Percentiles rank a stretch among this genome's conserved stretches.
These are phyloP conservation scores for Valencia hispanica DNA, from an alignment of 2,797 vertebrate genomes.

Conservation along the genomic window DNA sequence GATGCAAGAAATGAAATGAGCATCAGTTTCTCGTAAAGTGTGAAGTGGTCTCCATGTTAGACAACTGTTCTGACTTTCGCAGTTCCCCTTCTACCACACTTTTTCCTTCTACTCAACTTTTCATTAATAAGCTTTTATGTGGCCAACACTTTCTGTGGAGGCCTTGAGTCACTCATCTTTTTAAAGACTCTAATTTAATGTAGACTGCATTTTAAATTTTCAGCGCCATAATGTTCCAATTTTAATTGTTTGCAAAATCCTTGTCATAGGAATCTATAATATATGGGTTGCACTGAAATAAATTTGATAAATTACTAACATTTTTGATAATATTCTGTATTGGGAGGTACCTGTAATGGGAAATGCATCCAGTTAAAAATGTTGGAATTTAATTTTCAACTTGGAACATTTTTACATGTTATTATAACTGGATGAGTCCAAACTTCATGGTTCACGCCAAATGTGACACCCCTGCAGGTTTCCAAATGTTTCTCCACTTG, in stretches of 20 bases:
- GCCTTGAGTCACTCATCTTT: not conserved
- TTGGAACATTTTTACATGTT: conserved; percentile 8
- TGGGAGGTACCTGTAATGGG: not conserved
- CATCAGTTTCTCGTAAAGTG: no score
- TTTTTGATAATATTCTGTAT: not conserved
- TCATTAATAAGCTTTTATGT: not conserved
- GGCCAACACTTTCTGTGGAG: not conserved
- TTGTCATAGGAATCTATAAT: not conserved
- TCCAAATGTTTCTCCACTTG: conserved; percentile 4
- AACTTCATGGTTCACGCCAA: conserved; percentile 15
- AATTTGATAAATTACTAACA: not conserved
- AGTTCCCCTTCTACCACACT: not conserved
- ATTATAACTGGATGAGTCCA: conserved; percentile 1
- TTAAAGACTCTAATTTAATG: not conserved
- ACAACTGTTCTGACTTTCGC: not conserved
- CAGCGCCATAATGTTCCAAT: not conserved
- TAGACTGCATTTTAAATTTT: not conserved
- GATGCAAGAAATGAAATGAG: no score
- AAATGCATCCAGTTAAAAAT: not conserved
- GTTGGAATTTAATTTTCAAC: conserved; percentile 1
- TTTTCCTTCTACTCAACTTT: not conserved
- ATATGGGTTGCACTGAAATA: not conserved
- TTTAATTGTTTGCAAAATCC: not conserved
- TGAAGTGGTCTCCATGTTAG: not conserved
- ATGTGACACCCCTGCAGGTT: conserved; percentile 9